phyloP scores from a whole-genome alignment of 64 coral and sea anemone genomes.

The Astreopora myriophthalma region DNA sequence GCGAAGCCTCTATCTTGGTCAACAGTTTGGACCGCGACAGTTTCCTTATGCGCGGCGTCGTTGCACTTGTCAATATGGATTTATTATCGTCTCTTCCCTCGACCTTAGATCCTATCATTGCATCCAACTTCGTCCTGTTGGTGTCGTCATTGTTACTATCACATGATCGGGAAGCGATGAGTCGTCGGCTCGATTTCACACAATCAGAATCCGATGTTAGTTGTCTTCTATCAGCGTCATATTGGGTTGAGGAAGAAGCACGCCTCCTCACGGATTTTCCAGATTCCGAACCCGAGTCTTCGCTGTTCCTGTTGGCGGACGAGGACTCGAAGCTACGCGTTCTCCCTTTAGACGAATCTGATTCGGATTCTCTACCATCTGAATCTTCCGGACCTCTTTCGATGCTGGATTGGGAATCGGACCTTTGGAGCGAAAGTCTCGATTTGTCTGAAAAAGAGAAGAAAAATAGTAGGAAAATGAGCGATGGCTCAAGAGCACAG shows the following conservation, averaged over 20 bases:
- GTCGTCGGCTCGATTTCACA: background rate
- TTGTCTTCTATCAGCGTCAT: slow-evolving; percentile 7
- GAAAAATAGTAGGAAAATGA: background rate
- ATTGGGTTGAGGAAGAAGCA: background rate
- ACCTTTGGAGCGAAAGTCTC: slow-evolving; percentile 33
- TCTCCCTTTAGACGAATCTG: background rate
- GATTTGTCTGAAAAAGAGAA: slow-evolving; percentile 34
- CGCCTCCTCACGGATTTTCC: background rate
- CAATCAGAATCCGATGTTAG: slow-evolving; percentile 11
- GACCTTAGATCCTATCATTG: background rate
- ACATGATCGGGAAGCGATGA: background rate
- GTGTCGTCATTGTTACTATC: background rate
- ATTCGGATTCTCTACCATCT: slow-evolving; percentile 13
- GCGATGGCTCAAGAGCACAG: background rate
- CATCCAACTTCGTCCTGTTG: background rate
- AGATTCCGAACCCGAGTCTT: slow-evolving; percentile 14
- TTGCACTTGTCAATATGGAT: background rate
- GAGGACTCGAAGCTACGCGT: background rate
- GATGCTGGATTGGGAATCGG: slow-evolving; percentile 21
- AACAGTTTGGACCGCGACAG: slow-evolving; percentile 16
- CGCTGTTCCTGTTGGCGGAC: background rate
- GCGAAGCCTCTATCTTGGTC: slow-evolving; percentile 24
- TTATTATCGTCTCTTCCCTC: background rate
- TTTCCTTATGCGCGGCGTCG: background rate
- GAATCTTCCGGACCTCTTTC: slow-evolving; percentile 27